Evolutionary conservation across 2,797 vertebrate species (phyloP).

Genomic region (Rhinella marina): DNA sequence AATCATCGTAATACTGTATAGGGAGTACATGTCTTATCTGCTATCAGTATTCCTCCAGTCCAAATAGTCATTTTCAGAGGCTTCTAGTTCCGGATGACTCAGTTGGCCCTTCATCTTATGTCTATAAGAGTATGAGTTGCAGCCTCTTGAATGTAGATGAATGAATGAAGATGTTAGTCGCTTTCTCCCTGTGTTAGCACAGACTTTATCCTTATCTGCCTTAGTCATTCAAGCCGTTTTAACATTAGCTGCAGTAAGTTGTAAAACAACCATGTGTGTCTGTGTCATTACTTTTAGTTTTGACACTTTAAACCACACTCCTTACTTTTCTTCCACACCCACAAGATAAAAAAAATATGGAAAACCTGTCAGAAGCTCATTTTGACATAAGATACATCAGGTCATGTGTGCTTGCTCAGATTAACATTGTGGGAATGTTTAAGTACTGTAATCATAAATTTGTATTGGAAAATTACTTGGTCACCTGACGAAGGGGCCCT

Average conservation of each 20-base stretch:
- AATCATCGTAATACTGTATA: no score
- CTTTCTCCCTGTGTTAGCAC: not conserved
- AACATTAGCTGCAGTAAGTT: not conserved
- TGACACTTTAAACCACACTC: not conserved
- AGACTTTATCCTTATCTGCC: not conserved
- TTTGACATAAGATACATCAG: conserved; percentile 4
- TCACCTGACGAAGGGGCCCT: not conserved
- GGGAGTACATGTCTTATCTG: no score
- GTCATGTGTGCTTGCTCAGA: not conserved
- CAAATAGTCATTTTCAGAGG: no score
- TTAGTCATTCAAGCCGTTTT: not conserved
- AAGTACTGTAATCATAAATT: not conserved
- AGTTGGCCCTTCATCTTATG: no score
- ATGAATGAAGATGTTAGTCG: no score
- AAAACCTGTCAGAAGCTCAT: not conserved
- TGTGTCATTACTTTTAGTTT: not conserved
- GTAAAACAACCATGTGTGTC: conserved; percentile 7
- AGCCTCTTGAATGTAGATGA: no score
- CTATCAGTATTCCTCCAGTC: no score
- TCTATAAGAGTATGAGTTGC: no score
- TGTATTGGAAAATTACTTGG: not conserved
- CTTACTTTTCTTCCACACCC: conserved; percentile 10
- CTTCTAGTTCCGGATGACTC: no score
- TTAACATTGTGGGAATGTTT: not conserved
- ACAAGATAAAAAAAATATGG: conserved; percentile 16